Base-by-base conservation (phyloP, 2,888 invertebrate species). In the Lottia scabra region DNA sequence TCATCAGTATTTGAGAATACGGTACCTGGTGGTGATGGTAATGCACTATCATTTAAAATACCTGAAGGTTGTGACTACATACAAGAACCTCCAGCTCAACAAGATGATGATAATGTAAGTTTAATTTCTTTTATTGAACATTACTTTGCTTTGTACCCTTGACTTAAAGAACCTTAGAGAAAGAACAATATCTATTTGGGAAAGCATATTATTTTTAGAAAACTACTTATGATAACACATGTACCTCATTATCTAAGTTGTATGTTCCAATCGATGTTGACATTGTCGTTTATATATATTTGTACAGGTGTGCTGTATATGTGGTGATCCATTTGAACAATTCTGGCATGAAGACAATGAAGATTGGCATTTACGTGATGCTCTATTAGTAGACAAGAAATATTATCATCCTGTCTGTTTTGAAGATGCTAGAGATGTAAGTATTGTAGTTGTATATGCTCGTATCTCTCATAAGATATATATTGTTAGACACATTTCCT, bases 291-390 rank as follows among this genome's bases (percentile, higher is more conserved):
- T n/a, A n/a, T n/a, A n/a, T n/a, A n/a, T n/a, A n/a, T n/a, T n/a
- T n/a, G n/a, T 84, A 63, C 80, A 90, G 95, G 75, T 91, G 63
- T 99, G 99, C 90, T 94, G 94, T 78, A 94, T 98, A 68, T 99
- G 99, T 90, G 94, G 94, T 16, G 99, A 99, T 91, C 92, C 92
- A 78, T 98, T 99, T 91, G 95, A 97, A 80, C 95, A 96, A 89
- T 98, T 96, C 91, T 99, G 95, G 91, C 95, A 98, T 89, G 97
- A 99, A 90, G 99, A 99, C 84, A 93, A 94, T 80, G 99, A 99
- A 89, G 98, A 97, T 88, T 99, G 99, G 99, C 96, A 97, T 87
- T 91, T 99, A 43, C 91, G 94, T 76, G 94, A 96, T 87, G 96
- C 98, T 0, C 86, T 91, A 16, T 82, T 87, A 43, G 91, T 95